Conservation (phyloP, 2,888 invertebrate species). For the Orthosia cruda region DNA sequence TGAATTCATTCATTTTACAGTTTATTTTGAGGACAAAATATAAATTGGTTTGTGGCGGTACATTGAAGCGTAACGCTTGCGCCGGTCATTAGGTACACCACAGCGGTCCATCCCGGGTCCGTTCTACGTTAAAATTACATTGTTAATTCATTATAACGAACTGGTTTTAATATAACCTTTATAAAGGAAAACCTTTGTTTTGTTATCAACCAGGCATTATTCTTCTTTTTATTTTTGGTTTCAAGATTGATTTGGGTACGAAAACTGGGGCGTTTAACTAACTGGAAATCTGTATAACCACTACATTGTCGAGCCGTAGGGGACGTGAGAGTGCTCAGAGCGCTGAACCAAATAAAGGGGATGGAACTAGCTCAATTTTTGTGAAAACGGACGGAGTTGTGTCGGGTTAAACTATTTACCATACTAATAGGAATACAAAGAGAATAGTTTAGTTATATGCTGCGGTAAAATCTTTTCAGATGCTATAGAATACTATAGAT, state of each 20-base stretch:
- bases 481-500: background rate
- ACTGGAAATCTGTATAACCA: slow-evolving; percentile 52
- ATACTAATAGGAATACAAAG: slow-evolving; percentile 9
- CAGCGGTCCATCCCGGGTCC: slow-evolving; percentile 66
- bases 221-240: slow-evolving; percentile 11
- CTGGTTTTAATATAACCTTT: slow-evolving; percentile 61
- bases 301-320: slow-evolving; percentile 32
- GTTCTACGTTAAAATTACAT: slow-evolving; percentile 78
- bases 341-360: slow-evolving; percentile 40
- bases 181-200: slow-evolving; percentile 39
- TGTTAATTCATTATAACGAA: slow-evolving; percentile 76
- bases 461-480: background rate
- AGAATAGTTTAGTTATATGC: background rate
- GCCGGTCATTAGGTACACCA: slow-evolving; percentile 76
- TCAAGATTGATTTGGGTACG: slow-evolving; percentile 25
- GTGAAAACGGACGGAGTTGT: slow-evolving; percentile 27
- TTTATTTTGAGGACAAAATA: slow-evolving; percentile 72
- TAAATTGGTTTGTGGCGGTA: slow-evolving; percentile 77
- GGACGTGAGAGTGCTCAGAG: slow-evolving; percentile 37
- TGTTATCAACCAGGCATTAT: slow-evolving; percentile 1
- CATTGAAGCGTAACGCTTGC: slow-evolving; percentile 72
- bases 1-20: slow-evolving; percentile 65
- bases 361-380: slow-evolving; percentile 47
- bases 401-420: slow-evolving; percentile 34
- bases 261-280: slow-evolving; percentile 50